Evolutionary conservation across 2,113 vertebrate species (phyloP).

Genomic region (Pituophis catenifer): DNA sequence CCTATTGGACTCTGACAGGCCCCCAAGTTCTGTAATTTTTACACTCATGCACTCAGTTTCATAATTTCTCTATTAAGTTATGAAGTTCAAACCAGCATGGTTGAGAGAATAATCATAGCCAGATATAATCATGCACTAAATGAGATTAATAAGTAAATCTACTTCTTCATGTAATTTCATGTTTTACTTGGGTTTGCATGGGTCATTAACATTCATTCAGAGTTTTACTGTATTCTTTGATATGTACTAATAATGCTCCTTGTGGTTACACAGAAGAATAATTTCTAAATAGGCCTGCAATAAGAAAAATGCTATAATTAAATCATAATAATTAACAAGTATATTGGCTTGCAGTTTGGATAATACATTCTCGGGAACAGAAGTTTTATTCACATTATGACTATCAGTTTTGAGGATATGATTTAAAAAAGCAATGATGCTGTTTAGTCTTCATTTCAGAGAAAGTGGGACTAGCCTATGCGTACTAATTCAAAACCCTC

Average conservation of each 20-base stretch:
- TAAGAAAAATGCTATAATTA: constrained; percentile 64
- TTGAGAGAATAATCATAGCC: constrained; percentile 36
- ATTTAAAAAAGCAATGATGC: background rate
- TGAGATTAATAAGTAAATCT: constrained; percentile 59
- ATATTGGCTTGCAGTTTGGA: constrained; percentile 55
- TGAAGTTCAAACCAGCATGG: constrained; percentile 32
- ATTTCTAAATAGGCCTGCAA: constrained; percentile 66
- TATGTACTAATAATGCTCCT: constrained; percentile 62
- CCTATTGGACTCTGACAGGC: background rate
- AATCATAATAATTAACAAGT: constrained; percentile 64
- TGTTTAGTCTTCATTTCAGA: background rate
- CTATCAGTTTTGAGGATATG: background rate
- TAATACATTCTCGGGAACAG: constrained; percentile 44
- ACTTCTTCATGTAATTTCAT: constrained; percentile 59
- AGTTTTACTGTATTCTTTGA: constrained; percentile 51
- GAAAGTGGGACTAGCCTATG: too few species aligned
- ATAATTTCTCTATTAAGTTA: constrained; percentile 13
- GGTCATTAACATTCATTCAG: constrained; percentile 62
- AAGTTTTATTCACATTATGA: constrained; percentile 5
- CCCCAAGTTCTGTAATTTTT: constrained; percentile 12
- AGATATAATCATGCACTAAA: constrained; percentile 42
- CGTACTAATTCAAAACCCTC: too few species aligned
- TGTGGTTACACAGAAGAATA: constrained; percentile 57
- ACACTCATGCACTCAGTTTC: constrained; percentile 27
- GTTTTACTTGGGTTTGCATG: constrained; percentile 51